These are phyloP conservation scores for Zaprionus obscuricornis DNA, from an alignment of 2,888 invertebrate species.

Conservation along the genomic window DNA sequence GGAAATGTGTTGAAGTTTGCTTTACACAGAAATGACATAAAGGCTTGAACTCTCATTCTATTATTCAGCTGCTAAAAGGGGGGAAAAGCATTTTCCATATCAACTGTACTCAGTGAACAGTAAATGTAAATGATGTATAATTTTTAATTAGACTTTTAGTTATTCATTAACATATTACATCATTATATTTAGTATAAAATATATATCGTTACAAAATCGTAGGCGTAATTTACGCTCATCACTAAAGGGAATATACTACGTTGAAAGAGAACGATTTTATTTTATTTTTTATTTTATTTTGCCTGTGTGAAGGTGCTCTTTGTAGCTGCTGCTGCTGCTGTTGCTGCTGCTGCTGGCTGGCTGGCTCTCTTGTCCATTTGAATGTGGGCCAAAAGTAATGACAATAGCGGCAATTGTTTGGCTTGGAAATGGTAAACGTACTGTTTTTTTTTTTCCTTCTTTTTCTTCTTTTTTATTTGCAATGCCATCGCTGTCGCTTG, in stretches of 20 bases:
- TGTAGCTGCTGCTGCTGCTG: conserved; percentile 1
- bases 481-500: conserved; percentile 32
- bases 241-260: conserved; percentile 40
- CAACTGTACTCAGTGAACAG: too few species aligned
- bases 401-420: conserved; percentile 72
- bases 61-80: too few species aligned
- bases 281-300: too few species aligned
- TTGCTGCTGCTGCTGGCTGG: neutral
- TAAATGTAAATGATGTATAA: too few species aligned
- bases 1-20: too few species aligned
- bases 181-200: too few species aligned
- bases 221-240: conserved; percentile 17
- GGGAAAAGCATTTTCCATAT: too few species aligned
- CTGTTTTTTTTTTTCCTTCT: neutral
- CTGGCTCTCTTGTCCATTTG: conserved; percentile 50
- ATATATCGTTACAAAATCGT: too few species aligned
- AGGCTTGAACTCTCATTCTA: too few species aligned
- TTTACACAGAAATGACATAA: too few species aligned
- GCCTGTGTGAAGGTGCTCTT: conserved; percentile 34
- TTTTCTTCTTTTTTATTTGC: conserved; percentile 20
- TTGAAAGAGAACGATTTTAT: conserved; percentile 47
- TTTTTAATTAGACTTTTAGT: too few species aligned
- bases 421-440: conserved; percentile 50
- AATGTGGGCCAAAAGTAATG: conserved; percentile 75
- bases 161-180: too few species aligned